Evolutionary conservation across 1,140 invertebrate species (phyloP).

Genomic region (Ceratina australensis): DNA sequence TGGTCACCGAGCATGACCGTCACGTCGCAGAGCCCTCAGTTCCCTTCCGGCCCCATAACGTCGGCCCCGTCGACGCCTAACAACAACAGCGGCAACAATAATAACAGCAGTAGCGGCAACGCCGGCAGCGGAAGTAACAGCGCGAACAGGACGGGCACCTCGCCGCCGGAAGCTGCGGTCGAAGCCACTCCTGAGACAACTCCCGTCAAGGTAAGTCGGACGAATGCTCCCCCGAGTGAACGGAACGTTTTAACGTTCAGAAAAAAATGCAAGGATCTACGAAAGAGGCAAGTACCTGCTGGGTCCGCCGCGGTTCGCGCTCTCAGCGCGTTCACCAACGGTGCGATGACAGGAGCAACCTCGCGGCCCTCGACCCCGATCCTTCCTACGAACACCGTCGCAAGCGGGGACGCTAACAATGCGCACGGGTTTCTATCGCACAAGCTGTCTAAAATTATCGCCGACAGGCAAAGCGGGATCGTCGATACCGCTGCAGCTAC

Average conservation of each 20-base stretch:
- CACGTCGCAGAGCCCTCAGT: conserved; percentile 71
- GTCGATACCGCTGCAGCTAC: no score
- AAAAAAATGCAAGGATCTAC: conserved; percentile 70
- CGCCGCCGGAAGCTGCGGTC: conserved; percentile 89
- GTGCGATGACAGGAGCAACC: conserved; percentile 62
- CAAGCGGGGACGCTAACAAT: conserved; percentile 52
- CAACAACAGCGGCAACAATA: conserved; percentile 50
- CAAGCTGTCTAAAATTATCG: conserved; percentile 73
- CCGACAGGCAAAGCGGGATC: conserved; percentile 68
- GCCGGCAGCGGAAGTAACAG: no score
- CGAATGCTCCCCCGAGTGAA: no score
- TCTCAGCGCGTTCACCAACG: conserved; percentile 79
- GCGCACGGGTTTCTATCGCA: conserved; percentile 64
- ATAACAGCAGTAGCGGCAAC: no score
- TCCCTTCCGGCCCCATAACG: conserved; percentile 63
- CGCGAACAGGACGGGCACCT: conserved; percentile 77
- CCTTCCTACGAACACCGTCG: conserved; percentile 49
- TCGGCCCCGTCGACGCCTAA: conserved; percentile 76
- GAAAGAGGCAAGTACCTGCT: conserved; percentile 76
- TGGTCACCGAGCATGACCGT: conserved; percentile 78
- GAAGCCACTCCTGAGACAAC: conserved; percentile 94
- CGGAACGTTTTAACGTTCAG: neutral
- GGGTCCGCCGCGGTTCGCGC: conserved; percentile 84
- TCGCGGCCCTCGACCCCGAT: conserved; percentile 76
- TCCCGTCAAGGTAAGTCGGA: conserved; percentile 84